Evolutionary conservation across 2,113 vertebrate genomes (phyloP).

Genomic region (Osmerus mordax): DNA sequence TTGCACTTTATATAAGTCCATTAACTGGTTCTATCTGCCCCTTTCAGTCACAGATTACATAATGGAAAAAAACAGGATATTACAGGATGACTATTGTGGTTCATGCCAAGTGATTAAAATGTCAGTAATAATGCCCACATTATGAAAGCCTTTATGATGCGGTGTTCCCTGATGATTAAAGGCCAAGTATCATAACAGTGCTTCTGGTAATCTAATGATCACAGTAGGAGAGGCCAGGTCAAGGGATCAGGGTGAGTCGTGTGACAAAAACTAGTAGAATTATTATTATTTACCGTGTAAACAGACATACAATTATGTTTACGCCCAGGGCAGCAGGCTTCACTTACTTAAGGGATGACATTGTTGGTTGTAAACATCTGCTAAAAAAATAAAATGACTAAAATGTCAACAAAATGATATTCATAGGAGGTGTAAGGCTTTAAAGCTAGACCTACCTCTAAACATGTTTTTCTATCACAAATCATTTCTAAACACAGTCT

Average conservation of each 20-base stretch:
- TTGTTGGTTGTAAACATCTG: not conserved
- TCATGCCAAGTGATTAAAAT: slow-evolving; percentile 6
- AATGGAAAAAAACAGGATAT: slow-evolving; percentile 13
- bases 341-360: not conserved
- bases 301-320: not conserved
- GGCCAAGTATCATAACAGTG: not conserved
- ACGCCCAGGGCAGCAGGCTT: not conserved
- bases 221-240: too few species aligned
- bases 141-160: not conserved
- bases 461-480: too few species aligned
- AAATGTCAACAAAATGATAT: too few species aligned
- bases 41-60: not conserved
- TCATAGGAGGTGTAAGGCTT: too few species aligned
- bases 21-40: not conserved
- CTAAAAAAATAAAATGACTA: too few species aligned
- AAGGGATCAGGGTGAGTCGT: too few species aligned
- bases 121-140: not conserved
- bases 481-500: too few species aligned
- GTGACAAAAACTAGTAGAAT: not conserved
- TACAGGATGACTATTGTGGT: not conserved
- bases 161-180: not conserved
- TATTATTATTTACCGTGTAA: not conserved
- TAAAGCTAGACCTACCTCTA: too few species aligned
- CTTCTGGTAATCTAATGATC: not conserved
- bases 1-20: slow-evolving; percentile 20